Evolutionary conservation across 1,140 invertebrate genomes (phyloP), one percentile per base, ranked within the genome.

Genomic region (Drosophila tropicalis): DNA sequence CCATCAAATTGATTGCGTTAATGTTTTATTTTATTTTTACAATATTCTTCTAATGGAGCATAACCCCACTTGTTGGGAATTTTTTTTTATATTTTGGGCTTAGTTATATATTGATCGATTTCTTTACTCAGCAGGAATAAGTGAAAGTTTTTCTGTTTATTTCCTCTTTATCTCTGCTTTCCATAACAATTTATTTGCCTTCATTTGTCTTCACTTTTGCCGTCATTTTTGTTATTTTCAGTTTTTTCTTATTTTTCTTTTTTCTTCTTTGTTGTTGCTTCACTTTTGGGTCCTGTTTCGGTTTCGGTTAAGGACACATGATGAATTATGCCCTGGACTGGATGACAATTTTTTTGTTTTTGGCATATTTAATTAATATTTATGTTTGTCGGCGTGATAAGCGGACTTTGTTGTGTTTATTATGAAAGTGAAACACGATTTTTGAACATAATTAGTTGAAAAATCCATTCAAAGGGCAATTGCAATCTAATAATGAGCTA

Each of bases 161-260:
- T 75, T 75, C 57, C 71, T 56, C 61, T 62, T 72, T 41, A 64
- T 65, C 47, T 39, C 12, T 39, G 17, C 44, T 51, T 51, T 51
- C 44, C 64, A 68, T 75, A 64, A 75, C 71, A 75, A 75, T 75
- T 75, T 75, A 75, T 75, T 57, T 75, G 68, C 72, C 44, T 68
- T 57, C 72, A 75, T 75, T 75, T 75, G 72, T 75, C 72, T 75
- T 75, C 57, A 67, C 56, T 62, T 68, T 68, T 41, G 44, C 44
- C 17, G 17, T 51, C 44, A 51, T 51, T 44, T 44, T 44, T 7
- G 29, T 29, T 29, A 29, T 29, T 29, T 29, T 5, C 29, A 29
- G 29, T 29, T 19, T 47, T 47, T 17, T 2, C 41, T 6, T 19
- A 5, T 47, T 9, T 9, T 12, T 51, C 19, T 19, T 51, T 22